Evolutionary conservation across 1,140 invertebrate genomes (phyloP).

Genomic region (Calosoma granatense): DNA sequence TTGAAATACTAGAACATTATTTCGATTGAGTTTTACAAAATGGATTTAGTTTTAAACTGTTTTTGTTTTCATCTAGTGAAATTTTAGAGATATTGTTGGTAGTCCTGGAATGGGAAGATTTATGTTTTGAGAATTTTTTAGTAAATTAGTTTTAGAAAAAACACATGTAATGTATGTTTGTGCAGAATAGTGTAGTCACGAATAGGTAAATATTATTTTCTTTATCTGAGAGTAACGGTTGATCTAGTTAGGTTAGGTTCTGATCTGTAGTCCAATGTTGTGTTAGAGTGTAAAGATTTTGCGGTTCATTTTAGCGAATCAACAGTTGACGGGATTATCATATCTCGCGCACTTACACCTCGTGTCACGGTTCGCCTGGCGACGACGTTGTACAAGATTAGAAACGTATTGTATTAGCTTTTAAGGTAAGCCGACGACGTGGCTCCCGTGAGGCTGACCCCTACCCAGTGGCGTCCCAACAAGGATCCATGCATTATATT

Average conservation of each 20-base stretch:
- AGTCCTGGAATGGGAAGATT: not conserved
- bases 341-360: not conserved
- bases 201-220: not conserved
- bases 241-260: no score
- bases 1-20: constrained; percentile 3
- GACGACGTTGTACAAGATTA: not conserved
- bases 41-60: not conserved
- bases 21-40: constrained; percentile 1
- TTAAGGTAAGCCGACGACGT: not conserved
- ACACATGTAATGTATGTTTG: no score
- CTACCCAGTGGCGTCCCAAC: not conserved
- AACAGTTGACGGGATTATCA: not conserved
- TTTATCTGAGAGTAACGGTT: not conserved
- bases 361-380: no score
- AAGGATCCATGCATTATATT: no score
- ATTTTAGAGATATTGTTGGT: no score
- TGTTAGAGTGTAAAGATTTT: no score
- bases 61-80: no score
- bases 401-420: not conserved
- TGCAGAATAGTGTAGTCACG: no score
- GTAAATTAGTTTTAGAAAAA: not conserved
- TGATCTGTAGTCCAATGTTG: no score
- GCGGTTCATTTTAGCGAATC: not conserved
- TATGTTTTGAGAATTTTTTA: not conserved
- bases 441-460: not conserved